Evolutionary conservation across 1,140 invertebrate genomes (phyloP), one percentile per base, ranked within the genome.

Genomic region (Paracyclopina nana): DNA sequence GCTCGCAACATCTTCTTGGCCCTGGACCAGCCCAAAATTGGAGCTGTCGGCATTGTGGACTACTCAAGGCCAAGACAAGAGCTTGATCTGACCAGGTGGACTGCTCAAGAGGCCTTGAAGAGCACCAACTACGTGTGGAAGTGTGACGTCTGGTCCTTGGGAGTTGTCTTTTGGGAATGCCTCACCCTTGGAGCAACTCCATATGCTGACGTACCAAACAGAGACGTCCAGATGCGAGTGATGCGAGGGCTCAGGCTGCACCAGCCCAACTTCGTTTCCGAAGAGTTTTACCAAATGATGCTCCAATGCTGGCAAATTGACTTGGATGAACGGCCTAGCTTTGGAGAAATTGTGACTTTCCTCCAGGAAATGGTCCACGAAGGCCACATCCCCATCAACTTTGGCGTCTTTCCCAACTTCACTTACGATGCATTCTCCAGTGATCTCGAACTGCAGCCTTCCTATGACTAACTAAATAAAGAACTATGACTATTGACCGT

Each of bases 221-320:
- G 72, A 52, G 80, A 85, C 55, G 70, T 88, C 0, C 68, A 75
- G 6, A 69, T 73, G 6, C 68, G 77, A 43, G 65, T 87, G 4
- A 64, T 73, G 25, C 68, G 69, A 56, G 80, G 80, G 1, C 64
- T 76, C 49, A 66, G 80, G 25, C 74, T 82, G 1, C 69, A 73
- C 3, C 81, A 83, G 58, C 67, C 81, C 0, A 68, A 71, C 22
- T 71, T 80, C 26, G 56, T 64, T 38, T 73, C 72, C 31, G 78
- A 82, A 60, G 76, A 80, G 53, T 63, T 85, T 20, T 84, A 84
- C 61, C 81, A 85, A 62, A 63, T 84, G 38, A 79, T 84, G 66
- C 65, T 78, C 4, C 77, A 82, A 54, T 86, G 82, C 59, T 88
- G 82, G 82, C 78, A 81, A 58, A 60, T 75, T n/a, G 79, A 84